phyloP scores from a whole-genome alignment of 2,113 vertebrate species.

The Perca schrenkii region DNA sequence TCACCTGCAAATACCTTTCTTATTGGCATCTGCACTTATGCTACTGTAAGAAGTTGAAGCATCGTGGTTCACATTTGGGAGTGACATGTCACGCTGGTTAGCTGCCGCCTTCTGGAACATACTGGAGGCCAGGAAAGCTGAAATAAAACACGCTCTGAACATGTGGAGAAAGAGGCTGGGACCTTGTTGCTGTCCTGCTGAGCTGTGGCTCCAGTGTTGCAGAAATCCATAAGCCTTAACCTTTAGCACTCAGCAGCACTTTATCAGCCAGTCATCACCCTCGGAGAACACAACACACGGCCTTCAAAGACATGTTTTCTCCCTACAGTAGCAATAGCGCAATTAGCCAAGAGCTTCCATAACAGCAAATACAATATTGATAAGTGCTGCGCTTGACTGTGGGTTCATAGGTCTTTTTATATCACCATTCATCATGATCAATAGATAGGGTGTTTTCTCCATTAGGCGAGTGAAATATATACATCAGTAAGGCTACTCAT shows the following conservation, averaged over 20 bases:
- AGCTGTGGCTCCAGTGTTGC: conserved; percentile 29
- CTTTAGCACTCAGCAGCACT: conserved; percentile 49
- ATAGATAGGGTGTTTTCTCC: conserved; percentile 11
- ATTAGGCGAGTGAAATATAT: conserved; percentile 38
- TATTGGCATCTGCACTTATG: neutral
- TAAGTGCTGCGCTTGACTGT: conserved; percentile 26
- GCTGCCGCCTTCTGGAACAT: neutral
- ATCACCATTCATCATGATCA: conserved; percentile 50
- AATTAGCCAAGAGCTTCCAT: conserved; percentile 47
- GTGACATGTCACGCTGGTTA: conserved; percentile 6
- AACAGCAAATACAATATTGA: conserved; percentile 52
- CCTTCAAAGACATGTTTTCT: conserved; percentile 27
- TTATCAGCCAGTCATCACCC: conserved; percentile 60
- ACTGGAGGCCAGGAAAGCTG: conserved; percentile 5
- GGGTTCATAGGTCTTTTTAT: conserved; percentile 37
- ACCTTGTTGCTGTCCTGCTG: conserved; percentile 42
- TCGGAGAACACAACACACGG: conserved; percentile 11
- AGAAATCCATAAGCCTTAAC: conserved; percentile 63
- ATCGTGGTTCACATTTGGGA: conserved; percentile 7
- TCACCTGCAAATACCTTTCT: conserved; percentile 26
- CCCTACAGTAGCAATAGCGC: conserved; percentile 21
- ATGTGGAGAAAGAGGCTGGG: conserved; percentile 20
- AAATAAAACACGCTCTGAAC: conserved; percentile 25
- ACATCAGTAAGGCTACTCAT: neutral
- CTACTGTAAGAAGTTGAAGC: neutral